Conservation (phyloP, 2,797 vertebrate species). For the Leuciscus waleckii region DNA sequence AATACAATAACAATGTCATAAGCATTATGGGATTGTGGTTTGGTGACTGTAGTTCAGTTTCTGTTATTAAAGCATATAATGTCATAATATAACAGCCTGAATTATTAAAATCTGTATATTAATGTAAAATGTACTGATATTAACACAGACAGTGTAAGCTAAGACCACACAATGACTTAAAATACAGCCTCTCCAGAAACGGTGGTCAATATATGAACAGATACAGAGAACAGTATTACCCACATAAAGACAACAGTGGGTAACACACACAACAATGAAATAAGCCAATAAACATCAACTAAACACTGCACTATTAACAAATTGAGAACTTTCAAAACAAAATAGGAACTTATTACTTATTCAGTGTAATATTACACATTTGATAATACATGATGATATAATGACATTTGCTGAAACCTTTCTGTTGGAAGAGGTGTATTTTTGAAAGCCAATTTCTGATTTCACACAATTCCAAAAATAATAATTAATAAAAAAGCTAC, state of each 20-base stretch:
- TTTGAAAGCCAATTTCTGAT: background rate
- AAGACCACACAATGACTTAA: background rate
- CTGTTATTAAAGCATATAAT: background rate
- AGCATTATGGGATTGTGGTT: background rate
- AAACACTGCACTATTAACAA: background rate
- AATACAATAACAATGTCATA: no score
- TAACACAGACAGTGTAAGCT: background rate
- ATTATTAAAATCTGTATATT: background rate
- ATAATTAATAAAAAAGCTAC: no score
- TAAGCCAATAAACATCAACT: background rate
- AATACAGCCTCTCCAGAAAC: no score
- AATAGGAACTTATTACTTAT: background rate
- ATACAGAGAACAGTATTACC: background rate
- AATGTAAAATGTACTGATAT: background rate
- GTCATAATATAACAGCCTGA: background rate
- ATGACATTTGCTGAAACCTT: background rate
- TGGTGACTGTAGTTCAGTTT: background rate
- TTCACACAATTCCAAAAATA: no score
- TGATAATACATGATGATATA: background rate
- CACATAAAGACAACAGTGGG: background rate
- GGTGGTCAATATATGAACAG: background rate
- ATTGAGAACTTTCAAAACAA: background rate
- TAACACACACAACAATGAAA: no score
- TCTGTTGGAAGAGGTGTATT: background rate
- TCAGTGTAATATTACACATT: background rate